Conservation (phyloP, 2,113 vertebrate genomes). For the Colossoma macropomum region DNA sequence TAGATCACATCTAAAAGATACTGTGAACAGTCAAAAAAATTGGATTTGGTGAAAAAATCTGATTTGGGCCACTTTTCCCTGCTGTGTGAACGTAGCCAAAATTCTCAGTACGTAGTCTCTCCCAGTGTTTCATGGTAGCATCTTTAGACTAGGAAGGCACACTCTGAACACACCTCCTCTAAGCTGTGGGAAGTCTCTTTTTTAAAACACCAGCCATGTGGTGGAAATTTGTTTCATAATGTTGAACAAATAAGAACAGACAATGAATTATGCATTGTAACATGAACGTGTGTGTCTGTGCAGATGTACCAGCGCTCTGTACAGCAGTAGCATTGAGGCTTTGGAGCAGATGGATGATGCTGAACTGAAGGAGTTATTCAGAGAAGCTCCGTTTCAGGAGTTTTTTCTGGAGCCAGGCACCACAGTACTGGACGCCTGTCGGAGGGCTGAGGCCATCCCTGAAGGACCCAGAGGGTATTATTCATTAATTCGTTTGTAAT, state of each 20-base stretch:
- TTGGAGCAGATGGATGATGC: constrained; percentile 90
- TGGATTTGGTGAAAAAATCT: too few relatives aligned
- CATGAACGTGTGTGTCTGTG: neutral
- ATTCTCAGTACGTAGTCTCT: too few relatives aligned
- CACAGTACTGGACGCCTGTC: constrained; percentile 86
- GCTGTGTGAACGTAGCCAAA: too few relatives aligned
- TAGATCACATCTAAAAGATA: too few relatives aligned
- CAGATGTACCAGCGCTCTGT: constrained; percentile 90
- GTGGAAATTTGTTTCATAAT: too few relatives aligned
- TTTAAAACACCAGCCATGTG: too few relatives aligned
- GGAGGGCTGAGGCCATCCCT: constrained; percentile 84
- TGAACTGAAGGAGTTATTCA: constrained; percentile 91
- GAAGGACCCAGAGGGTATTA: constrained; percentile 87
- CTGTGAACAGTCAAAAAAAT: too few relatives aligned
- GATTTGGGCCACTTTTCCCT: too few relatives aligned
- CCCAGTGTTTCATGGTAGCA: too few relatives aligned
- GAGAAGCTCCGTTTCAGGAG: constrained; percentile 89
- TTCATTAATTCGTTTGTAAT: neutral
- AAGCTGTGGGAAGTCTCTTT: too few relatives aligned
- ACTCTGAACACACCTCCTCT: too few relatives aligned
- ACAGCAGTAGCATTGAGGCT: constrained; percentile 82
- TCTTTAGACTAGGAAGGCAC: too few relatives aligned
- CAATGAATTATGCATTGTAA: neutral
- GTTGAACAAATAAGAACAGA: constrained; percentile 66
- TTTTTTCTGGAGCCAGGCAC: constrained; percentile 89